Evolutionary conservation across 2,797 vertebrate species (phyloP), one percentile per base, ranked within the genome.

Genomic region (Spondyliosoma cantharus): DNA sequence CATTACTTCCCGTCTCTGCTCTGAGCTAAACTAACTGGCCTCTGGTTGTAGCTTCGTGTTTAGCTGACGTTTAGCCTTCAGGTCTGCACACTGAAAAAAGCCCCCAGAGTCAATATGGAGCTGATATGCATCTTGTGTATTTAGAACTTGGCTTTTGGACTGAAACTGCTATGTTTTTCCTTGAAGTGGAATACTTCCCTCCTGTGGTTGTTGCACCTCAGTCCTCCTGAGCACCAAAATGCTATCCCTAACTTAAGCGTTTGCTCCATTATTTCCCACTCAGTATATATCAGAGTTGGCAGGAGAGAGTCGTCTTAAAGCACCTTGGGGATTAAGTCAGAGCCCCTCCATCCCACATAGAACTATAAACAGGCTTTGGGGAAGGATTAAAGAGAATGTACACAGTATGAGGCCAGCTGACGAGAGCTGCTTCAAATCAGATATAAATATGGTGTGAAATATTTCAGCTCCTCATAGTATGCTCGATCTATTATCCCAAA

Each of bases 291-390:
- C 79, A 84, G 46, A 79, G 74, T 76, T 90, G 87, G 89, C 87
- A 91, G 75, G 80, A 78, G 69, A 83, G 58, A 83, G 61, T 89
- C 86, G 80, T 85, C 86, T 89, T 87, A 81, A 88, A 91, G 81
- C 88, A 93, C 86, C 87, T 90, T 85, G 54, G 85, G 88, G 89
- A 92, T 92, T 85, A 92, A 91, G 78, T 57, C 66, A 66, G 75
- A 79, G 76, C 75, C 74, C 71, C 73, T n/a, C 63, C 73, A 56
- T 88, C 82, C 89, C 84, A 87, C 87, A 90, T 81, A 74, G 68
- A 83, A 88, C 78, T 89, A 84, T 88, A 89, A 91, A 89, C 84
- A 90, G 88, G 76, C 90, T 89, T 89, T 87, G 64, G 83, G 86
- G 87, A 87, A 68, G 86, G 90, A 92, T 93, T 90, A 93, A 59